Base-by-base conservation (phyloP, 2,113 vertebrate species). In the Callopanchax toddi region DNA sequence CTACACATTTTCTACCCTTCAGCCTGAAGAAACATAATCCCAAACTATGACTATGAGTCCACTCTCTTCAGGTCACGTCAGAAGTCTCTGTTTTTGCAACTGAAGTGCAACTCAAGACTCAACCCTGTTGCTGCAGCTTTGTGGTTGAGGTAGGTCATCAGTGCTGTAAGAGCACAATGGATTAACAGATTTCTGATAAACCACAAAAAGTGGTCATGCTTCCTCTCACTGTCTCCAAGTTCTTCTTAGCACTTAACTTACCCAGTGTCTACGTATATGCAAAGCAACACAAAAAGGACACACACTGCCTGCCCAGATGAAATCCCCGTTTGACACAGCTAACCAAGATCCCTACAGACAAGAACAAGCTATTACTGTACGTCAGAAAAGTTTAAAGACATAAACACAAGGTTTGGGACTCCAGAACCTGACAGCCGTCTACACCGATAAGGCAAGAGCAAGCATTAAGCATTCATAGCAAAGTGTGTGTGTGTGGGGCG, bases 341-440 rank as follows among this genome's bases (percentile, higher is more conserved):
- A 66, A 80, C 83, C 74, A 51, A 85, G 79, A 87, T 80, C 77
- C 43, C 72, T 69, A 57, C 43, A 74, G 84, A 90, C 81, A 75
- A 89, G 91, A 91, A 86, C 78, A 86, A 78, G 61, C 66, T 76
- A 81, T 86, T 78, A 78, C 79, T 87, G 87, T 89, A 85, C 77
- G 74, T 85, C 86, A 86, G 61, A 78, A 58, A 69, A 89, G 86
- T 90, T 91, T 84, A 91, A 92, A 91, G 84, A 78, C 76, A 67
- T 69, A 68, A 75, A 81, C 74, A 71, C 36, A 39, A 73, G 74
- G 57, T 79, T 85, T 72, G 74, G 79, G 79, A 83, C 78, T 57
- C 70, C 65, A 81, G 70, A 55, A 77, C 71, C 82, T 83, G 78
- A 89, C 86, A 87, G 74, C 69, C 69, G 83, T 86, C 79, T 80